Base-by-base conservation (phyloP, 2,797 vertebrate species). In the Brachymystax lenok region DNA sequence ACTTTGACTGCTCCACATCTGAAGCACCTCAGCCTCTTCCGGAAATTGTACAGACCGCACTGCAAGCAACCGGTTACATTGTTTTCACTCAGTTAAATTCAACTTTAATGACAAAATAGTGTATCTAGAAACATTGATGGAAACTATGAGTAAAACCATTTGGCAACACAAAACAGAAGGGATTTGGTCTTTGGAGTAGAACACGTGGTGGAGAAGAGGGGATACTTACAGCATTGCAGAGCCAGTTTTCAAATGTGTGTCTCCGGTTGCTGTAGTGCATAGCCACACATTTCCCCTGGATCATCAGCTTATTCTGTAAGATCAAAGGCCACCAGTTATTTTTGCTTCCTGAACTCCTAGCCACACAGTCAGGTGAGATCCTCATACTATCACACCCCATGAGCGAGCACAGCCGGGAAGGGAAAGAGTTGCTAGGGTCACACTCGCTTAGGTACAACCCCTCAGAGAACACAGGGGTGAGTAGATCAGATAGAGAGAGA, bases 41-140 rank as follows among this genome's bases (percentile, higher is more conserved):
- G 95, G 93, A 98, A 98, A 94, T 98, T 98, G 92, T 96, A 97
- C 87, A 97, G 92, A 87, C 96, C 96, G 90, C 97, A 98, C 97
- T 98, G 85, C 2, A 79, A 94, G 72, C 71, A 88, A 87, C 33
- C 71, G 74, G 77, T 81, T 75, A 85, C 8, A 84, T 61, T 13
- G 28, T 74, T 74, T 68, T 52, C 7, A 66, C 24, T 64, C 40
- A 66, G 61, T 66, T 21, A 5, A n/a, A 24, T 30, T 12, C 19
- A 28, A 72, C 50, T 19, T 27, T 19, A 52, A 56, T 3, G 35
- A 10, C 35, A 46, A 69, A 69, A 40, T n/a, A n/a, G 68, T 69
- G 30, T 69, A 8, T 69, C 56, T 40, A 4, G 35, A 35, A 40
- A 33, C 10, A n/a, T 46, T 13, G 33, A 69, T 69, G 19, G 67